Evolutionary conservation across 2,888 invertebrate genomes (phyloP).

Genomic region (Steinernema hermaphroditum): DNA sequence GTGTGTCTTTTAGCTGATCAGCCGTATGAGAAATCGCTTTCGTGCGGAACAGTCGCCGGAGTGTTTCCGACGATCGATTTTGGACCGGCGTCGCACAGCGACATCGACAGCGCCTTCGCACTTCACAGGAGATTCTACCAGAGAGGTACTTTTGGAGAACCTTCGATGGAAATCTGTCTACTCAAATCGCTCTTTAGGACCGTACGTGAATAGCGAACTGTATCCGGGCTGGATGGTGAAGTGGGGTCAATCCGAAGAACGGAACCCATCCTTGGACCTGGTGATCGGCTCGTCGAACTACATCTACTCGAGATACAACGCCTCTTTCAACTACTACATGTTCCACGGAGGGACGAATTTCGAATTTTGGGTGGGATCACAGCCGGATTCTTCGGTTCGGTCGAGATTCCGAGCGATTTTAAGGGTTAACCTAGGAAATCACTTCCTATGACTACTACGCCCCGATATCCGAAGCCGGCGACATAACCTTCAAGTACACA

Average conservation of each 20-base stretch:
- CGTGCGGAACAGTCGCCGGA: conserved; percentile 75
- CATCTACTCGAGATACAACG: conserved; percentile 40
- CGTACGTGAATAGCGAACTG: conserved; percentile 79
- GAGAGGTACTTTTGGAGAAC: conserved; percentile 40
- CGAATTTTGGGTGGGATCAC: conserved; percentile 57
- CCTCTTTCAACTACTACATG: conserved; percentile 59
- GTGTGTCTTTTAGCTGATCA: conserved; percentile 83
- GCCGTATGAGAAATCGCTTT: conserved; percentile 69
- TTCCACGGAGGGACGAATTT: conserved; percentile 61
- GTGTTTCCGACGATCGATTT: conserved; percentile 76
- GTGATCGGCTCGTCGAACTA: conserved; percentile 42
- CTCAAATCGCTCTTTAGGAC: conserved; percentile 73
- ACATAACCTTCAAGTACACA: conserved; percentile 50
- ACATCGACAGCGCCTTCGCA: conserved; percentile 58
- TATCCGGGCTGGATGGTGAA: conserved; percentile 90
- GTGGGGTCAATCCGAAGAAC: conserved; percentile 73
- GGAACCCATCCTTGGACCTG: conserved; percentile 36
- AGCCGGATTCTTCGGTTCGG: conserved; percentile 37
- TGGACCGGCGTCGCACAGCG: conserved; percentile 25
- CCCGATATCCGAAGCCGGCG: conserved; percentile 58
- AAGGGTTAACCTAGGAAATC: conserved; percentile 28
- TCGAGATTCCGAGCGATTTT: conserved; percentile 14
- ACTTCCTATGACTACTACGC: conserved; percentile 61
- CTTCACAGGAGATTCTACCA: conserved; percentile 68
- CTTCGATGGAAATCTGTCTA: no score